phyloP scores from a whole-genome alignment of 2,888 invertebrate genomes.

The Theodoxus fluviatilis region DNA sequence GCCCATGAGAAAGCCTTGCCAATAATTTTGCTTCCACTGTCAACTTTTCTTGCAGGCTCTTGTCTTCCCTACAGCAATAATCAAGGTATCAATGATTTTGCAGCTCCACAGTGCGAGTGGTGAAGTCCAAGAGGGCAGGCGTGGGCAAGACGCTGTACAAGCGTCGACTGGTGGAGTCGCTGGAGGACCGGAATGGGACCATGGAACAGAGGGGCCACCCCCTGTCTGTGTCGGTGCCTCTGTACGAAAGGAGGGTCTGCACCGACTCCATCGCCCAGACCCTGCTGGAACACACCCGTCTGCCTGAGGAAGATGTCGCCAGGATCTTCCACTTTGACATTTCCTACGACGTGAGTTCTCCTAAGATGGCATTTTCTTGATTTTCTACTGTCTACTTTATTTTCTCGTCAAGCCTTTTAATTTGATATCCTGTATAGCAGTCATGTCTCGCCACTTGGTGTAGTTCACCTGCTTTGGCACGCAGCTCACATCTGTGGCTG shows the following conservation, averaged over 20 bases:
- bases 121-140: constrained; percentile 42
- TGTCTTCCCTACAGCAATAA: no score
- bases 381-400: neutral
- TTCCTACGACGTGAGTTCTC: constrained; percentile 39
- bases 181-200: constrained; percentile 18
- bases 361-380: neutral
- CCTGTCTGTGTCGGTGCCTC: constrained; percentile 27
- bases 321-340: constrained; percentile 46
- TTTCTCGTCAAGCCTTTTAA: neutral
- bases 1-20: neutral
- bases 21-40: neutral
- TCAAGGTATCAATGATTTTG: neutral
- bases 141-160: constrained; percentile 43
- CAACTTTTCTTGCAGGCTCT: no score
- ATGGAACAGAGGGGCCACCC: constrained; percentile 7
- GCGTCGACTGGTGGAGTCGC: constrained; percentile 31
- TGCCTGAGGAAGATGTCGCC: constrained; percentile 24
- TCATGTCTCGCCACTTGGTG: neutral
- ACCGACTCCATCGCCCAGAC: constrained; percentile 27
- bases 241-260: constrained; percentile 26
- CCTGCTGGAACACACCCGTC: constrained; percentile 29
- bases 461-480: no score
- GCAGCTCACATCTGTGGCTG: no score
- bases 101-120: constrained; percentile 40
- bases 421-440: neutral